Base-by-base conservation (phyloP, 37 sponge, comb jelly and placozoan species). In the Haliclona indistincta region DNA sequence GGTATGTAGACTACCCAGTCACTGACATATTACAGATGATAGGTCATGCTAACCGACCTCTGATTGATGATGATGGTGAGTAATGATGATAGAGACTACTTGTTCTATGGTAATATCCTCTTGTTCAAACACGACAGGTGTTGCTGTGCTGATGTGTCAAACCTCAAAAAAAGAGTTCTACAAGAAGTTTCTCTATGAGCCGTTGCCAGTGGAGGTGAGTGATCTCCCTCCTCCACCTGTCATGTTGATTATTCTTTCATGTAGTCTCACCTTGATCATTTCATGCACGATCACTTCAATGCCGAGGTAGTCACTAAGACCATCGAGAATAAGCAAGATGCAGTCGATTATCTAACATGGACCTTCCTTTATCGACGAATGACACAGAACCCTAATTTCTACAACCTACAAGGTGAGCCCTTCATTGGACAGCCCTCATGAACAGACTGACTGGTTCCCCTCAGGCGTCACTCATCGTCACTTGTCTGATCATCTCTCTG, bases 301-400 rank as follows among this genome's bases (percentile, higher is more conserved):
- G 99, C 99, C 19, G 99, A 98, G 79, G 84, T 95, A 23, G 99
- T 98, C 26, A 98, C 99, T 29, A 95, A 93, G 87, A 98, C 96
- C 1, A 81, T 98, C 3, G 96, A 95, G 76, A 98, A 95, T 87
- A 98, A 98, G 60, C 99, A 98, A 55, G 99, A 98, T 79, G 99
- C 99, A 13, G 99, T 98, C 43, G 99, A 98, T 75, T 98, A 98
- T 76, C 87, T 98, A 29, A 98, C 99, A 2, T 98, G 99, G 99
- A 95, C 99, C 56, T 95, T 95, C 83, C 73, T 98, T 49, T 98
- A 98, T 65, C 76, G 99, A 13, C 61, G 99, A 41, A 90, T 98
- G 85, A 98, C 96, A 22, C 96, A 88, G 56, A 98, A 98, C 79
- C 99, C 99, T 4, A 98, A 98, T 86, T 98, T 88, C 85, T 98